These are phyloP conservation scores for Erythrolamprus reginae DNA, from an alignment of 2,113 vertebrate species.

Conservation along the genomic window DNA sequence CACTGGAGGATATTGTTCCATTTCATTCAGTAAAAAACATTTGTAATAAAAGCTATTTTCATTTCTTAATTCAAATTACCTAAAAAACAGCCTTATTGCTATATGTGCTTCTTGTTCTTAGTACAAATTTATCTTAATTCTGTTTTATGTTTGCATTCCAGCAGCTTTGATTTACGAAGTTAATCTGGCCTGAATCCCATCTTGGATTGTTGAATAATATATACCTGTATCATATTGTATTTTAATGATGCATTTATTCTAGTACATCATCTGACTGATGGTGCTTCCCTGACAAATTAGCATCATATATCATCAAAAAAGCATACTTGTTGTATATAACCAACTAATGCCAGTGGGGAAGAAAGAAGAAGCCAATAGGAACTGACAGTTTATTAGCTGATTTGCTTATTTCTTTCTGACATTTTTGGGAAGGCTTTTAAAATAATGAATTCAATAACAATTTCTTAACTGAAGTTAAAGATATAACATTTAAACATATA, in stretches of 20 bases:
- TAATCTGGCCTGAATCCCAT: slow-evolving; percentile 15
- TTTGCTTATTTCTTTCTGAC: slow-evolving; percentile 7
- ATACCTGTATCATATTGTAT: slow-evolving; percentile 33
- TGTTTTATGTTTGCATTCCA: slow-evolving; percentile 43
- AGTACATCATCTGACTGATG: slow-evolving; percentile 49
- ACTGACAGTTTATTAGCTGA: slow-evolving; percentile 23
- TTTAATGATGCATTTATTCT: slow-evolving; percentile 52
- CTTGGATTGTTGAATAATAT: slow-evolving; percentile 31
- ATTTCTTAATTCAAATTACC: slow-evolving; percentile 28
- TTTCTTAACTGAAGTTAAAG: slow-evolving; percentile 15
- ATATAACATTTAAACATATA: not conserved
- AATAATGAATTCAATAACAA: slow-evolving; percentile 22
- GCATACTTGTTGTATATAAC: slow-evolving; percentile 30
- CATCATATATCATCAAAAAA: slow-evolving; percentile 32
- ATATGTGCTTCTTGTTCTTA: slow-evolving; percentile 18
- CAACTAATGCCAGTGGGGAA: slow-evolving; percentile 39
- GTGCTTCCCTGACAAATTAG: slow-evolving; percentile 39
- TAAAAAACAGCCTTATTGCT: slow-evolving; percentile 30
- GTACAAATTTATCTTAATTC: slow-evolving; percentile 26
- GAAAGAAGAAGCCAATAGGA: slow-evolving; percentile 31
- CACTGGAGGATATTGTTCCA: slow-evolving; percentile 39
- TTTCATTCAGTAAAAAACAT: slow-evolving; percentile 37
- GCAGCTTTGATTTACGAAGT: slow-evolving; percentile 39
- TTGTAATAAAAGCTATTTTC: slow-evolving; percentile 41
- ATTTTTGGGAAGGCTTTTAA: slow-evolving; percentile 38